These are phyloP conservation scores for Cheirogaleus medius DNA, from an alignment of 2,113 vertebrate species.

Conservation along the genomic window DNA sequence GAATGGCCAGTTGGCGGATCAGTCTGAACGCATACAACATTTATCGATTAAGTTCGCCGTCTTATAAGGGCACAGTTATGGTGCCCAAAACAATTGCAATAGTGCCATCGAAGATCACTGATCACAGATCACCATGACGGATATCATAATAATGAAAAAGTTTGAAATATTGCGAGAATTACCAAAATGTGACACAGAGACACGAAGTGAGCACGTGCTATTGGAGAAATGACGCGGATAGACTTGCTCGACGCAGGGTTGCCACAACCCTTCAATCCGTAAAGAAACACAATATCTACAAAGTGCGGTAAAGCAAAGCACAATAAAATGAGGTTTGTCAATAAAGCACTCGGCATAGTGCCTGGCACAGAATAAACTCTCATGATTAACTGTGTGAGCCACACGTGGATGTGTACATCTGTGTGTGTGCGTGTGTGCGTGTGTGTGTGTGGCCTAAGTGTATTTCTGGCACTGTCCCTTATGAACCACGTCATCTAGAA, in stretches of 20 bases:
- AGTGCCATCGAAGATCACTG: background rate
- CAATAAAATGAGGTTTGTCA: too few relatives aligned
- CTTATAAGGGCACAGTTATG: background rate
- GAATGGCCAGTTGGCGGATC: background rate
- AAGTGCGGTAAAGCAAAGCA: too few relatives aligned
- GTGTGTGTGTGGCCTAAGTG: background rate
- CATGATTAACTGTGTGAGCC: background rate
- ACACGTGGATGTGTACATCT: accelerated
- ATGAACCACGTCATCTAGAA: background rate
- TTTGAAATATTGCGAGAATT: background rate
- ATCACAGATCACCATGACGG: background rate
- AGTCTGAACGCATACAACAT: background rate
- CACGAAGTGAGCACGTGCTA: too few relatives aligned
- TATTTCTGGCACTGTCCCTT: background rate
- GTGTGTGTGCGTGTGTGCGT: background rate
- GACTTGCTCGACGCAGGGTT: too few relatives aligned
- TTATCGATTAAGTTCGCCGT: background rate
- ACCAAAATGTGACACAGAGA: too few relatives aligned
- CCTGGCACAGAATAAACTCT: background rate
- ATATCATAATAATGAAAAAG: background rate
- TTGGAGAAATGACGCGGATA: too few relatives aligned
- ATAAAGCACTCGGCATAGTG: background rate
- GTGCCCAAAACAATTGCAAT: background rate
- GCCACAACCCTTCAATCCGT: too few relatives aligned
- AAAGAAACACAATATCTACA: too few relatives aligned